A percentile compares a stretch with the other conserved stretches of the same genome.
Conservation (phyloP, 2,113 vertebrate species). For the Canis aureus region DNA sequence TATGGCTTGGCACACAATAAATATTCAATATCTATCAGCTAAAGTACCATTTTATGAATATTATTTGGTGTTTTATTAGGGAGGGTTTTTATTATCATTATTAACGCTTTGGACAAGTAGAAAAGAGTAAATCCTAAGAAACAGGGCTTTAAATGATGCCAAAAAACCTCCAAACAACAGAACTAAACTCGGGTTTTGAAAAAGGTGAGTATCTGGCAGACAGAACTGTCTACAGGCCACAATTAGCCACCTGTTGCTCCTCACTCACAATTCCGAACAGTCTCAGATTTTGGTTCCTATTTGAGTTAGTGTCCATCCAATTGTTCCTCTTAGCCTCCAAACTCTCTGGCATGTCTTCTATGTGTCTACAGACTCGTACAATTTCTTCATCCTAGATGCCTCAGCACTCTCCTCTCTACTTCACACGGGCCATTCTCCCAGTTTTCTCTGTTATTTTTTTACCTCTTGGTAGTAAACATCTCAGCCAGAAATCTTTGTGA, state of each 20-base stretch:
- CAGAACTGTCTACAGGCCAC: not conserved
- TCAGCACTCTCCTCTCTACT: not conserved
- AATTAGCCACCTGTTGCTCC: not conserved
- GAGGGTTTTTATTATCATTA: not conserved
- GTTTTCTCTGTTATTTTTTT: conserved; percentile 24
- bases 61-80: not conserved
- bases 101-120: not conserved
- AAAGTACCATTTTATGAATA: not conserved
- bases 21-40: not conserved
- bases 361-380: not conserved
- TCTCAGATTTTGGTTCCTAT: not conserved
- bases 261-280: not conserved
- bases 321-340: not conserved
- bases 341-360: not conserved
- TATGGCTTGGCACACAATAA: not conserved
- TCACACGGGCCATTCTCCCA: not conserved
- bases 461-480: not conserved
- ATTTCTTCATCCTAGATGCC: not conserved
- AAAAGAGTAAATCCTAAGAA: not conserved
- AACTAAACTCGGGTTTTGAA: not conserved
- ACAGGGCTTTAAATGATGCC: not conserved
- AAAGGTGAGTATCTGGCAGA: not conserved
- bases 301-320: not conserved
- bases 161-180: not conserved
- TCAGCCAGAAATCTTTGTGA: not conserved